Evolutionary conservation across 92 coral and sea anemone genomes (phyloP).

Genomic region (Porites evermanni): DNA sequence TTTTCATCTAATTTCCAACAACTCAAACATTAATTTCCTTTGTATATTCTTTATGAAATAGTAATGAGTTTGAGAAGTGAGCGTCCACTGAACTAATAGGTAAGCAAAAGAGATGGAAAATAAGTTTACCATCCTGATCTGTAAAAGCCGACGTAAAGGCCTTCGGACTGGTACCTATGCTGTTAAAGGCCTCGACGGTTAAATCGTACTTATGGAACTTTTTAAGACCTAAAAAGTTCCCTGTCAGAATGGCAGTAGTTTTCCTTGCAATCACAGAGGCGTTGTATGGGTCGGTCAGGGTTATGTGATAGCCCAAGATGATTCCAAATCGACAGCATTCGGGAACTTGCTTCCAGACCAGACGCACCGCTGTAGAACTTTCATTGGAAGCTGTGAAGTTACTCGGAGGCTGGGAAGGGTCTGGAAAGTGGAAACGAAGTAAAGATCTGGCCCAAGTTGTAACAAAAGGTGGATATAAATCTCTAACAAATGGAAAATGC

Average conservation of each 20-base stretch:
- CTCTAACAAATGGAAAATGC: too few relatives aligned
- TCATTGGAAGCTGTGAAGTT: conserved; percentile 56
- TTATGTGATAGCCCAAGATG: conserved; percentile 71
- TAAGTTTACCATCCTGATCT: conserved; percentile 62
- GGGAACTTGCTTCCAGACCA: conserved; percentile 76
- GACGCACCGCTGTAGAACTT: conserved; percentile 71
- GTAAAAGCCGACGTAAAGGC: conserved; percentile 31
- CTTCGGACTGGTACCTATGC: conserved; percentile 62
- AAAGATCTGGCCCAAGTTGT: background rate
- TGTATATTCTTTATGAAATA: too few relatives aligned
- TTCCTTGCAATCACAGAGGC: background rate
- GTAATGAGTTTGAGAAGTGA: too few relatives aligned
- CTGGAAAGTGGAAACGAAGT: conserved; percentile 31
- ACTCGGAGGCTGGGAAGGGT: conserved; percentile 76
- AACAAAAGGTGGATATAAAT: too few relatives aligned
- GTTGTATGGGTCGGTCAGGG: conserved; percentile 19
- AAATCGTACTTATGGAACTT: conserved; percentile 66
- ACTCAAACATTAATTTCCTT: too few relatives aligned
- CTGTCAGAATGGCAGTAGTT: background rate
- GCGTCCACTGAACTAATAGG: too few relatives aligned
- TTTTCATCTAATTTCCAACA: too few relatives aligned
- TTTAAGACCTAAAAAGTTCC: conserved; percentile 44
- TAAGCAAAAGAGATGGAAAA: background rate
- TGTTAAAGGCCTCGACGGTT: conserved; percentile 50
- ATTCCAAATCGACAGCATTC: conserved; percentile 61